Evolutionary conservation across 2,797 vertebrate genomes (phyloP).

Genomic region (Masticophis lateralis): DNA sequence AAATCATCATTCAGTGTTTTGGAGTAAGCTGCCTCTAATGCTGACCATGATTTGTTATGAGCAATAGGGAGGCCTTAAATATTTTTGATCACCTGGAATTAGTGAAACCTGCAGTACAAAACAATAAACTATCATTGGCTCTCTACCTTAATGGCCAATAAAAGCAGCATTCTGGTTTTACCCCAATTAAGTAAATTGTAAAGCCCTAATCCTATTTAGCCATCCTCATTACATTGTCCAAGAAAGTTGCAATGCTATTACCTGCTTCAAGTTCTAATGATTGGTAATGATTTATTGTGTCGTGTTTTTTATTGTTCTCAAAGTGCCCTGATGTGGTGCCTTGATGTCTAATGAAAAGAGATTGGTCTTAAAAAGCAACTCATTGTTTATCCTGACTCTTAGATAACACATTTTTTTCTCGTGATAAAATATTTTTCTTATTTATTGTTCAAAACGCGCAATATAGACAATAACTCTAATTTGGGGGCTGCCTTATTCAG

Average conservation of each 20-base stretch:
- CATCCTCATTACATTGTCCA: conserved; percentile 68
- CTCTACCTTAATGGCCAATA: conserved; percentile 78
- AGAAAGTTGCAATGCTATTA: conserved; percentile 80
- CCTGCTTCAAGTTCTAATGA: conserved; percentile 80
- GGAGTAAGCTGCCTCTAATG: conserved; percentile 44
- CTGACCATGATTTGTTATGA: conserved; percentile 58
- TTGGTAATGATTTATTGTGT: conserved; percentile 80
- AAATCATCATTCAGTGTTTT: conserved; percentile 31
- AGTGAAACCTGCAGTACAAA: conserved; percentile 65
- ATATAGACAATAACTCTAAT: conserved; percentile 81
- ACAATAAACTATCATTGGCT: conserved; percentile 65
- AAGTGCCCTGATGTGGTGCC: conserved; percentile 89
- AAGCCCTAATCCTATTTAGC: conserved; percentile 80
- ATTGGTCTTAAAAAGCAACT: conserved; percentile 80
- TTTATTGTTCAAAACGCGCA: conserved; percentile 90
- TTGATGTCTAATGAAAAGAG: conserved; percentile 90
- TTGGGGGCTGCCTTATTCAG: conserved; percentile 80
- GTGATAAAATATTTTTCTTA: conserved; percentile 94
- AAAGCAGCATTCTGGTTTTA: conserved; percentile 71
- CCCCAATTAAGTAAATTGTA: conserved; percentile 78
- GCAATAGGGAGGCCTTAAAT: conserved; percentile 52
- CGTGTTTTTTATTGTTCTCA: conserved; percentile 81
- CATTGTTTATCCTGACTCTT: conserved; percentile 82
- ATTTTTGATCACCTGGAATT: conserved; percentile 74
- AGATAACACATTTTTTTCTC: conserved; percentile 88